Base-by-base conservation (phyloP, 2,113 vertebrate species). In the Bostrychus sinensis region DNA sequence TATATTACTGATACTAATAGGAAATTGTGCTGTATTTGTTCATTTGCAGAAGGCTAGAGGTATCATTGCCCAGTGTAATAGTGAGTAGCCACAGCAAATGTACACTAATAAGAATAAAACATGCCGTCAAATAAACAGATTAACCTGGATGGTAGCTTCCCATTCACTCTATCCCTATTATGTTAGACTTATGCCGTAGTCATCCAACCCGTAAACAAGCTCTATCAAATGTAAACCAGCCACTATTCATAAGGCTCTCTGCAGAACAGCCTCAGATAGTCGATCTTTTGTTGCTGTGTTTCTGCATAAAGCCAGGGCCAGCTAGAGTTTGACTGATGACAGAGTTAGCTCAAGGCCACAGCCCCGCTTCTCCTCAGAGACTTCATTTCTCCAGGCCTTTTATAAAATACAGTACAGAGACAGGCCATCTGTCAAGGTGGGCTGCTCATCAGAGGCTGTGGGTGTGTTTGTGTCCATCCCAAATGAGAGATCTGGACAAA, bases 371-470 rank as follows among this genome's bases (percentile, higher is more conserved):
- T 57, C 43, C 62, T 32, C 70, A n/a, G n/a, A n/a, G n/a, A n/a
- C n/a, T n/a, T n/a, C n/a, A n/a, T n/a, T n/a, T n/a, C n/a, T n/a
- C n/a, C n/a, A n/a, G n/a, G n/a, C n/a, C 68, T 46, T 59, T 80
- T 42, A 72, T 88, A 66, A 79, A 80, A 83, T 75, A 62, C 80
- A 67, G 63, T 85, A 80, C 82, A 90, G 77, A 69, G 66, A n/a
- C n/a, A n/a, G 48, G 59, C 89, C 88, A 89, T 90, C 91, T 90
- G 89, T 87, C 66, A 74, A 72, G 59, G 80, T 72, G 60, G 59
- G 74, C 56, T 76, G 55, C 62, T 80, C 78, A 64, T 73, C 59
- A 30, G 43, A 74, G 42, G 64, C 42, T 70, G 77, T 81, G 78
- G 55, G 66, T 70, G 54, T 73, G 51, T 82, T 60, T 78, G 65